A percentile compares a stretch with the other conserved stretches of the same genome.
phyloP scores from a whole-genome alignment of 2,888 invertebrate species.

The Plusia festucae region DNA sequence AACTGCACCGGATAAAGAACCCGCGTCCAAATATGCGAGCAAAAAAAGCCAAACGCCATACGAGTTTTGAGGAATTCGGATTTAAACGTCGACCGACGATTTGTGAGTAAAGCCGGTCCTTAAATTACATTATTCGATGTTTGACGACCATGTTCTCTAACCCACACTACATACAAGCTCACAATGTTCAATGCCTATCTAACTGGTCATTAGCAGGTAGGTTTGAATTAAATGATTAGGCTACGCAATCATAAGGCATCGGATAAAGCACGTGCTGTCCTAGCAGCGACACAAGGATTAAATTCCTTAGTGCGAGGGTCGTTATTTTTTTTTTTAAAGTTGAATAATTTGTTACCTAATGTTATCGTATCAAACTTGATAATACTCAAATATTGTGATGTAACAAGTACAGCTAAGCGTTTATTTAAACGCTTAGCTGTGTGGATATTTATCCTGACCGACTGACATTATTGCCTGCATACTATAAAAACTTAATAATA shows the following conservation, averaged over 20 bases:
- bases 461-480: slow-evolving; percentile 48
- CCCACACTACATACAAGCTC: background rate
- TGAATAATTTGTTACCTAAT: slow-evolving; percentile 55
- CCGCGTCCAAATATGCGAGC: slow-evolving; percentile 78
- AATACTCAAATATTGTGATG: slow-evolving; percentile 33
- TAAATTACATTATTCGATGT: slow-evolving; percentile 15
- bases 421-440: too few species aligned
- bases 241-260: slow-evolving; percentile 52
- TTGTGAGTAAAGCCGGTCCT: slow-evolving; percentile 32
- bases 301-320: too few species aligned
- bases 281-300: too few species aligned
- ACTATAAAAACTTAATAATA: slow-evolving; percentile 22
- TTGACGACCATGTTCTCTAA: background rate
- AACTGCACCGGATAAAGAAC: slow-evolving; percentile 68
- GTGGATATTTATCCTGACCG: slow-evolving; percentile 54
- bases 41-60: slow-evolving; percentile 72
- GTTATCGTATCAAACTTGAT: slow-evolving; percentile 37
- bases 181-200: slow-evolving; percentile 11
- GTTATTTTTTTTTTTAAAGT: too few species aligned
- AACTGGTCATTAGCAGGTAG: slow-evolving; percentile 37
- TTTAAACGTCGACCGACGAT: slow-evolving; percentile 37
- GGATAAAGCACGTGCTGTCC: slow-evolving; percentile 56
- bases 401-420: slow-evolving; percentile 43
- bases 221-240: slow-evolving; percentile 32
- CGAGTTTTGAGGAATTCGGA: slow-evolving; percentile 67